Conservation (phyloP, 2,888 invertebrate species). For the Elmis aenea region DNA sequence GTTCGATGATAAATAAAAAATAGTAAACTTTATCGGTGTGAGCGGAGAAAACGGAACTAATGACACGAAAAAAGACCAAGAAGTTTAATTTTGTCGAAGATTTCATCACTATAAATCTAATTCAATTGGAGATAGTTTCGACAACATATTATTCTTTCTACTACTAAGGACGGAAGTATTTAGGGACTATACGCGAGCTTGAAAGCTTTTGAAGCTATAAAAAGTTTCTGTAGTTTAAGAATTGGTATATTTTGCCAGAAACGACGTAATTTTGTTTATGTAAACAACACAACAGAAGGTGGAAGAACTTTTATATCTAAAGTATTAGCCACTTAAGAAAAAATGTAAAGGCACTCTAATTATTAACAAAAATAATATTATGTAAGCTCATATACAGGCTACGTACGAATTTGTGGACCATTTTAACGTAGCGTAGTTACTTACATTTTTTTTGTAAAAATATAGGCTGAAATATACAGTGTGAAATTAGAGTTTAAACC, state of each 20-base stretch:
- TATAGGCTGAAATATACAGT: no score
- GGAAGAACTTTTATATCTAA: not conserved
- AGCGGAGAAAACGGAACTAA: constrained; percentile 24
- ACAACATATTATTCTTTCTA: constrained; percentile 34
- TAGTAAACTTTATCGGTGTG: constrained; percentile 19
- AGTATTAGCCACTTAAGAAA: constrained; percentile 1
- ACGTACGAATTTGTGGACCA: no score
- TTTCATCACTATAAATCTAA: constrained; percentile 46
- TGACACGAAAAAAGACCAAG: constrained; percentile 34
- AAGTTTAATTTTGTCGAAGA: constrained; percentile 45
- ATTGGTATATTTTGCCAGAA: not conserved
- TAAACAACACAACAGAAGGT: constrained; percentile 10
- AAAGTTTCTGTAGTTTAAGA: constrained; percentile 7
- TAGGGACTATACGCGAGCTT: constrained; percentile 14
- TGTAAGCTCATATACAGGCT: no score
- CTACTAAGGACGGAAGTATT: constrained; percentile 18
- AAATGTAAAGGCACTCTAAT: constrained; percentile 1
- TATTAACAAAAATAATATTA: constrained; percentile 2
- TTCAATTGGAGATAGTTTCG: constrained; percentile 39
- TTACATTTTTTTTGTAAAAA: no score
- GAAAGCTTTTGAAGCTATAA: constrained; percentile 19
- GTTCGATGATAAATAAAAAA: constrained; percentile 20
- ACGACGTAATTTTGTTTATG: constrained; percentile 7
- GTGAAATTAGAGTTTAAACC: no score
- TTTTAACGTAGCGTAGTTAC: no score